phyloP scores from a whole-genome alignment of 2,113 vertebrate species.

The Cryptomyrus ogoouensis region DNA sequence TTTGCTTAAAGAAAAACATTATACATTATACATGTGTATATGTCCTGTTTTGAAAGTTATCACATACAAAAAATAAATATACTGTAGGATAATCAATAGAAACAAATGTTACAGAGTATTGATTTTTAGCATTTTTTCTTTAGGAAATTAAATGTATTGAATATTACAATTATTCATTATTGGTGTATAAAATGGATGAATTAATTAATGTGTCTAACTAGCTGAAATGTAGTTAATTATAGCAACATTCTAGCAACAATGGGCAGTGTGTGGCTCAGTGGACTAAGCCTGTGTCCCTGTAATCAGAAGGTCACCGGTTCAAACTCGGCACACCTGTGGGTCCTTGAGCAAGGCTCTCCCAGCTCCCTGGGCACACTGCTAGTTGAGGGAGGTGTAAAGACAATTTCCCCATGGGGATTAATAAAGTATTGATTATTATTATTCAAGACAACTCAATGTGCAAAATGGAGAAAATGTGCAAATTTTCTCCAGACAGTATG shows the following conservation, averaged over 20 bases:
- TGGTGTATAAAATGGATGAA: not conserved
- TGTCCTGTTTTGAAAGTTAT: not conserved
- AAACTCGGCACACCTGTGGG: too few relatives aligned
- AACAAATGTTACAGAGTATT: not conserved
- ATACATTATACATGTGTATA: not conserved
- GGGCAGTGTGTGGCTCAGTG: too few relatives aligned
- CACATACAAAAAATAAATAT: not conserved
- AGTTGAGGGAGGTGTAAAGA: too few relatives aligned
- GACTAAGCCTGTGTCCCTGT: too few relatives aligned
- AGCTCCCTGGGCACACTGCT: too few relatives aligned
- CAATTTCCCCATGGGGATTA: too few relatives aligned
- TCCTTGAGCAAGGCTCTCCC: too few relatives aligned
- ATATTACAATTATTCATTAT: not conserved
- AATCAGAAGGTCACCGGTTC: too few relatives aligned
- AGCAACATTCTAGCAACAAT: not conserved
- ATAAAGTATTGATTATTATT: too few relatives aligned
- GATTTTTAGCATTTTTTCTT: not conserved
- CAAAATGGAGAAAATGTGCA: not conserved
- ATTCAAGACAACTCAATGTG: not conserved
- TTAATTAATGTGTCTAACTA: not conserved
- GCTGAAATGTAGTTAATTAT: not conserved
- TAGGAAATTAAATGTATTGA: not conserved
- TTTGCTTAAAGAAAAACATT: not conserved
- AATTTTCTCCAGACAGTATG: not conserved
- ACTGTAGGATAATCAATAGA: not conserved